Evolutionary conservation across 2,797 vertebrate species (phyloP).

Genomic region (Allenopithecus nigroviridis): DNA sequence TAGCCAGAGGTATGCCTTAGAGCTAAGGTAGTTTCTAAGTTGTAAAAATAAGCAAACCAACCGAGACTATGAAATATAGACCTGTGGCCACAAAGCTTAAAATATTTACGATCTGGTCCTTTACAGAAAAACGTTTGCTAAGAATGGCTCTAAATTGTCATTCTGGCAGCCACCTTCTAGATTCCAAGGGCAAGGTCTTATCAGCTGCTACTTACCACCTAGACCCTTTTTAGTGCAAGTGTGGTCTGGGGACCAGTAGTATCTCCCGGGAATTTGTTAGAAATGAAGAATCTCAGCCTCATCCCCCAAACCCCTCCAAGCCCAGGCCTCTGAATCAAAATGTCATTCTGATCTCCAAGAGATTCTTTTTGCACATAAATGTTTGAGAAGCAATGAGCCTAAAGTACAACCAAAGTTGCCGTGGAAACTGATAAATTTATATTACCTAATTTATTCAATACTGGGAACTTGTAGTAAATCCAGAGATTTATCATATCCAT

Average conservation of each 20-base stretch:
- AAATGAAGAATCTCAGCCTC: background rate
- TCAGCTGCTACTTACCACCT: background rate
- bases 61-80: background rate
- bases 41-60: constrained; percentile 14
- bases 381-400: background rate
- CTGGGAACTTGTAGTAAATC: background rate
- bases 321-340: background rate
- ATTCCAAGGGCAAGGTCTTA: background rate
- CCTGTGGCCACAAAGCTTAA: background rate
- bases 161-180: background rate
- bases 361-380: background rate
- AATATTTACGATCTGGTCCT: background rate
- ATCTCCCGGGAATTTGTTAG: background rate
- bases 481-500: background rate
- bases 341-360: constrained; percentile 10
- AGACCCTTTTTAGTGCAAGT: background rate
- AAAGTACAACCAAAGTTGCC: background rate
- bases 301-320: background rate
- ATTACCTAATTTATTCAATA: background rate
- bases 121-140: background rate
- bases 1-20: background rate
- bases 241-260: background rate
- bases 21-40: background rate
- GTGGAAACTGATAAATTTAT: background rate
- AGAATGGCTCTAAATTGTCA: background rate